Conservation (phyloP, 2,113 vertebrate species). For the Cynocephalus volans region DNA sequence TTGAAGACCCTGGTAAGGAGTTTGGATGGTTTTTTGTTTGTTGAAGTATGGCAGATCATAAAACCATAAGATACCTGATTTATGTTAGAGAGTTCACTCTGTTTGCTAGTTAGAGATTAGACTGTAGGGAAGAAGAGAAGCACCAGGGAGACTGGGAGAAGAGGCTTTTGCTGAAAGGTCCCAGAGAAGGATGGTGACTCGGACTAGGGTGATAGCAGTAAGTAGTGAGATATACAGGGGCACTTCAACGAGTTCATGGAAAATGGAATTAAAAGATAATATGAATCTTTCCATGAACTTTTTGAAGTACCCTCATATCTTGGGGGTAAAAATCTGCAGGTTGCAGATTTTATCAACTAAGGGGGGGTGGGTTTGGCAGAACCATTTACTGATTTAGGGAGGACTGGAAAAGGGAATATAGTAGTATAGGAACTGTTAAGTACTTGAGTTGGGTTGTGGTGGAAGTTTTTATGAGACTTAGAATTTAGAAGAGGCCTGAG, state of each 20-base stretch:
- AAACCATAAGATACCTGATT: background rate
- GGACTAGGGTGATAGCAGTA: background rate
- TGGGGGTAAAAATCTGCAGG: background rate
- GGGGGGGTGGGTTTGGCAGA: background rate
- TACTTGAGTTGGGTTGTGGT: background rate
- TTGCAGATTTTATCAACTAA: background rate
- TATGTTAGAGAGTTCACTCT: background rate
- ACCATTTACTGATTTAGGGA: background rate
- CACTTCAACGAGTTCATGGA: too few species aligned
- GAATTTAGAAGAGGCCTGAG: background rate
- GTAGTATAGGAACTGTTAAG: background rate
- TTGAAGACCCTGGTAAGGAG: background rate
- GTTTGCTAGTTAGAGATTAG: background rate
- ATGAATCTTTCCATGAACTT: too few species aligned
- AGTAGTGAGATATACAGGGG: background rate
- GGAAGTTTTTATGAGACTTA: background rate
- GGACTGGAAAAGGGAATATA: background rate
- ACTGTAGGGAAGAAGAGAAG: background rate
- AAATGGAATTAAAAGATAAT: too few species aligned
- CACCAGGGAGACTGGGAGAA: background rate
- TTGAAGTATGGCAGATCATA: background rate
- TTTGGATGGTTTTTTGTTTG: background rate
- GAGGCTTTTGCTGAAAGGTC: background rate
- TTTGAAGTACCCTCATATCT: background rate
- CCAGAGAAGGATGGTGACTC: background rate